Evolutionary conservation across 2,888 invertebrate species (phyloP).

Genomic region (Eueremaeus valkanovi): DNA sequence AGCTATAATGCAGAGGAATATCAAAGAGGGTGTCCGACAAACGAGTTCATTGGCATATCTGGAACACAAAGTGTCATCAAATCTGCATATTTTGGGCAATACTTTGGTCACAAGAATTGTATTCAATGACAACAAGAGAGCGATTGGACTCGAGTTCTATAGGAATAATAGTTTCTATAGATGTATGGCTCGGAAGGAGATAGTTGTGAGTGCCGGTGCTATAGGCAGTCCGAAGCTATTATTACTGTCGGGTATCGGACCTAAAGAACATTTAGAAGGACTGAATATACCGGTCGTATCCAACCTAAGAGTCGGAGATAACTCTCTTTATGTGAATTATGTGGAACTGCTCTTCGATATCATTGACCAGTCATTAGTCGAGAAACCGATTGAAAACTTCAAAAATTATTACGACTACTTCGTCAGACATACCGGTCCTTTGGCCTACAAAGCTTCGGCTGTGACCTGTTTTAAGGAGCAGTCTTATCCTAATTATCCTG

Average conservation of each 20-base stretch:
- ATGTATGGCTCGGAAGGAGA: slow-evolving; percentile 73
- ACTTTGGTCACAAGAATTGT: slow-evolving; percentile 43
- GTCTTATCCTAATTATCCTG: neutral
- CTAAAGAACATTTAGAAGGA: slow-evolving; percentile 56
- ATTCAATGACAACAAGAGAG: slow-evolving; percentile 59
- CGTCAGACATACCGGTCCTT: neutral
- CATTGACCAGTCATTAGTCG: neutral
- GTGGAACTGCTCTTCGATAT: neutral
- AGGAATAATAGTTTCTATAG: slow-evolving; percentile 67
- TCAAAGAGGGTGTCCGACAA: slow-evolving; percentile 49
- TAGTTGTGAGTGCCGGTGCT: slow-evolving; percentile 78
- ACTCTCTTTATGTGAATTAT: neutral
- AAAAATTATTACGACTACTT: neutral
- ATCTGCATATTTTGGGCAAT: slow-evolving; percentile 62
- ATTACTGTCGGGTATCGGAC: slow-evolving; percentile 87
- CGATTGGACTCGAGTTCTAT: slow-evolving; percentile 76
- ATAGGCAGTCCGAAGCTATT: slow-evolving; percentile 88
- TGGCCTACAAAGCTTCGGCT: neutral
- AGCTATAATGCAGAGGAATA: slow-evolving; percentile 47
- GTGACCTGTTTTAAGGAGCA: neutral
- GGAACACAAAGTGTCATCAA: slow-evolving; percentile 52
- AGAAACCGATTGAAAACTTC: neutral
- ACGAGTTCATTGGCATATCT: slow-evolving; percentile 50
- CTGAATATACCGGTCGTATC: neutral
- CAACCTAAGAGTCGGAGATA: neutral